Conservation (phyloP, 2,113 vertebrate species). For the Pachycephala philippinensis region DNA sequence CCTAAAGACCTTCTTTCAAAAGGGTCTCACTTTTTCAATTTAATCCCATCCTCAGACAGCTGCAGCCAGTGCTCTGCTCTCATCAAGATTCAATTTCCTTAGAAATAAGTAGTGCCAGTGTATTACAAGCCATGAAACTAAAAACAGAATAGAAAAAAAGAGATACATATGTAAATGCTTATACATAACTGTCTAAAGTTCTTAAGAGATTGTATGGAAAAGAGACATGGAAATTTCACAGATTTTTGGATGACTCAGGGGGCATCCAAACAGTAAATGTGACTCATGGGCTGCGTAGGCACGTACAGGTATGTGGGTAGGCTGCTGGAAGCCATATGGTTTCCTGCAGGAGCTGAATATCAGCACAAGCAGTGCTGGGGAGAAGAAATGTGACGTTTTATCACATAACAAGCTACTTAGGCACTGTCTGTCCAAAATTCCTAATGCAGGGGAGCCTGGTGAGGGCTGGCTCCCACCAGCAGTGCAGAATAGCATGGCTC, state of each 20-base stretch:
- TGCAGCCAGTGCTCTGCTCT: background rate
- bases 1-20: background rate
- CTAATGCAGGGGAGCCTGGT: background rate
- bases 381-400: constrained; percentile 2
- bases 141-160: background rate
- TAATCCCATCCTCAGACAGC: background rate
- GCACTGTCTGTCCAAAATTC: background rate
- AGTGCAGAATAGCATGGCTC: background rate
- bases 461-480: background rate
- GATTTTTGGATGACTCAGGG: constrained; percentile 65
- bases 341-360: constrained; percentile 44
- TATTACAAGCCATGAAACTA: background rate
- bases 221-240: constrained; percentile 36
- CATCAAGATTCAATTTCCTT: background rate
- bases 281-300: constrained; percentile 57
- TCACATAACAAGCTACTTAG: background rate
- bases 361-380: background rate
- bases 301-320: constrained; percentile 4
- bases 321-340: constrained; percentile 45
- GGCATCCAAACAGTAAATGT: constrained; percentile 47
- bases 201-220: constrained; percentile 31
- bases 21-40: background rate
- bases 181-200: constrained; percentile 20
- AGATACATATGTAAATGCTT: background rate
- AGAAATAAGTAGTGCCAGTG: background rate